A percentile compares a stretch with the other conserved stretches of the same genome.
These are phyloP conservation scores for Myathropa florea DNA, from an alignment of 2,888 invertebrate genomes.

Conservation along the genomic window DNA sequence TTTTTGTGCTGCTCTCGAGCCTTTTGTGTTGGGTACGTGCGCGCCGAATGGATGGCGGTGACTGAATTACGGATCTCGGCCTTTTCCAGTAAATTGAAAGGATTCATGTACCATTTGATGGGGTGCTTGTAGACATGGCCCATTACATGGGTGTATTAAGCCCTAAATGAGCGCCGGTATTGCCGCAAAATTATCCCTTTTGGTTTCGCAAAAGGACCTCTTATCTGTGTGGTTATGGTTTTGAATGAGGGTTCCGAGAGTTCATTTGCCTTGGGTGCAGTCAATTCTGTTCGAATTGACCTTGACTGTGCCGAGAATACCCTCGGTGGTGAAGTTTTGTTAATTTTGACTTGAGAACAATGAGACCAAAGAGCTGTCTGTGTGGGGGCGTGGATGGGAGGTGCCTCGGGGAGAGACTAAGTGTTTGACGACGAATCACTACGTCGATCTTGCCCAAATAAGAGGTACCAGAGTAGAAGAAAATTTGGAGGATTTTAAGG, in stretches of 20 bases:
- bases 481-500: no score
- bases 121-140: slow-evolving; percentile 30
- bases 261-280: background rate
- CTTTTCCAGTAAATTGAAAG: slow-evolving; percentile 17
- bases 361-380: no score
- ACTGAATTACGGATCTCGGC: background rate
- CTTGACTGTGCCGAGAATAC: background rate
- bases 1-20: background rate
- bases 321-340: background rate
- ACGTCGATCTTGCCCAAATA: no score
- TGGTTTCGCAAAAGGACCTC: background rate
- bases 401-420: no score
- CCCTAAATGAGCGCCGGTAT: slow-evolving; percentile 5
- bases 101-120: slow-evolving; percentile 40
- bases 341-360: background rate
- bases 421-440: no score
- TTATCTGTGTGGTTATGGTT: background rate
- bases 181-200: slow-evolving; percentile 17
- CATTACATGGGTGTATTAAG: slow-evolving; percentile 33
- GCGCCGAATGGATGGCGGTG: background rate
- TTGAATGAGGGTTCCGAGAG: background rate
- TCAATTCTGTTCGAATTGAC: background rate
- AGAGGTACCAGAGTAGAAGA: no score
- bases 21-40: background rate
- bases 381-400: no score